Base-by-base conservation (phyloP, 2,113 vertebrate genomes). In the Tympanuchus pallidicinctus region DNA sequence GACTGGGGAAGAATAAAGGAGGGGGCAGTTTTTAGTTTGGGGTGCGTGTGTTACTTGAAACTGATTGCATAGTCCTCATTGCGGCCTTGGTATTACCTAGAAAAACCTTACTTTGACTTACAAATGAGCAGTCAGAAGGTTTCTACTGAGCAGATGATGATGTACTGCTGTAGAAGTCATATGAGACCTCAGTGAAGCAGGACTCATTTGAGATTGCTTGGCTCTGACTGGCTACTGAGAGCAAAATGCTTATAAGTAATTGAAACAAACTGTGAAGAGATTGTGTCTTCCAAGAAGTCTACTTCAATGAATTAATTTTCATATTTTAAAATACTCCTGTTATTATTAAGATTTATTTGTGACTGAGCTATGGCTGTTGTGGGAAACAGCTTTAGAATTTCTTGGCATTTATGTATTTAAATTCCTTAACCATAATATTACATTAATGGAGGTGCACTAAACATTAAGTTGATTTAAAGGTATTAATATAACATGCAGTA, bases 381-480 rank as follows among this genome's bases (percentile, higher is more conserved):
- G 74, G 74, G 30, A 92, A 94, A 63, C 24, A 72, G 81, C 36
- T 87, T 82, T 89, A 89, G 50, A 90, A 54, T 93, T 89, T 85
- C 63, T 80, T 85, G 84, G 34, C 63, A 43, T 64, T 84, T 88
- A 87, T 89, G 19, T 74, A 34, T 85, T 92, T 82, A 82, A 87
- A 87, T 93, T 88, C 60, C 64, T 73, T 91, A 93, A 77, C 32
- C 20, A 34, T 93, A 89, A 87, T 11, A 79, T 70, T 76, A 32
- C 59, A 56, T 70, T 94, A 87, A 89, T 56, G 50, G 59, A 77
- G 67, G 85, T 66, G 25, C 28, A 74, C 18, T 76, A 80, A 85
- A 89, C 85, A 47, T 89, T 70, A 80, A 92, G 92, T 82, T 94
- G 89, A 95, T 96, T 92, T 94, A 95, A 93, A 74, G 28, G 2